Base-by-base conservation (phyloP, 2,888 invertebrate species). In the Marronus borbonicus region DNA sequence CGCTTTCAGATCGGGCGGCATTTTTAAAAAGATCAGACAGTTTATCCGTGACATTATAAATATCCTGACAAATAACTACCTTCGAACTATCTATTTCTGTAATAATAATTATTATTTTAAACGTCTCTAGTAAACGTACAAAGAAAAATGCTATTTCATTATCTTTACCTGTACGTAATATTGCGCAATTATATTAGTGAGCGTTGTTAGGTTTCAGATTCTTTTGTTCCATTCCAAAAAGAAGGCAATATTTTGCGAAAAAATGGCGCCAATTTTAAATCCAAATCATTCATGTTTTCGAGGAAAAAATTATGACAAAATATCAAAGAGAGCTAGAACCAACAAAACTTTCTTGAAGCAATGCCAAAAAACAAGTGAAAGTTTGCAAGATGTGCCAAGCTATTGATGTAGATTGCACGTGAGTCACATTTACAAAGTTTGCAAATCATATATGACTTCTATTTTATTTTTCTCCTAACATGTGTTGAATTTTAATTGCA, bases 301-400 rank as follows among this genome's bases (percentile, higher is more conserved):
- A 55, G 14, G 2, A 55, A n/a, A 55, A 44, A 44, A 44, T 12
- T 55, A 20, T 20, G 55, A 55, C 55, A 7, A 55, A 7, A 12
- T 52, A 52, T 52, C 52, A 0, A 52, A 52, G n/a, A 36, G 31
- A 5, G 5, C 5, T 36, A 44, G 44, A 55, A 55, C 14, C 20
- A 12, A 20, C 20, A 17, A 55, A 55, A 55, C 55, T 55, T 20
- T 55, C 14, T 55, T 55, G 55, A 55, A 55, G 55, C 4, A n/a
- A 17, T 55, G 55, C 55, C 55, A 55, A 55, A n/a, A 20, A 55
- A 55, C 14, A 55, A 55, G 55, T 55, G 55, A 55, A 55, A 55
- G 55, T 20, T n/a, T 55, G 55, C 55, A 55, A 55, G 55, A 17
- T n/a, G 55, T 55, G 55, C 55, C 55, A 55, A 55, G n/a, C 52